Percentiles rank a stretch among this genome's conserved stretches.
phyloP scores from a whole-genome alignment of 1,140 invertebrate genomes.

The Pseudachorutes palmiensis region DNA sequence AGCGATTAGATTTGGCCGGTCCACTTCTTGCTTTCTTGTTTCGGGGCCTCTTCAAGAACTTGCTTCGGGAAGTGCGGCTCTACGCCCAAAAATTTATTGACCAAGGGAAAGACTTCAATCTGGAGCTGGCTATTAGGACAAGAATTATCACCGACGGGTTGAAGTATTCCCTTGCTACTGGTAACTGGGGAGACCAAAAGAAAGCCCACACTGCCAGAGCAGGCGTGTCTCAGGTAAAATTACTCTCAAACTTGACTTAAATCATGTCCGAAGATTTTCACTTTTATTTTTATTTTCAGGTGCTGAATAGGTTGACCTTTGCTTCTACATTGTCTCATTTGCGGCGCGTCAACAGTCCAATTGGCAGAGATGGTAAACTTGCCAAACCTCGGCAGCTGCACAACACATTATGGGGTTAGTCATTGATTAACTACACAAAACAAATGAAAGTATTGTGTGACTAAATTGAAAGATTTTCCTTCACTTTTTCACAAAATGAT shows the following conservation, averaged over 20 bases:
- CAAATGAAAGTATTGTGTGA: neutral
- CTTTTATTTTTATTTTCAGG: constrained; percentile 44
- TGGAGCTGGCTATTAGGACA: constrained; percentile 94
- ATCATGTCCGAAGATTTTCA: neutral
- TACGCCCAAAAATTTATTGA: constrained; percentile 99
- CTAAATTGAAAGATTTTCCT: too few species aligned
- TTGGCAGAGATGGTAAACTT: constrained; percentile 95
- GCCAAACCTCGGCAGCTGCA: constrained; percentile 96
- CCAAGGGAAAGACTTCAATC: constrained; percentile 93
- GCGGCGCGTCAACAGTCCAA: constrained; percentile 92
- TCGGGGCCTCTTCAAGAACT: constrained; percentile 82
- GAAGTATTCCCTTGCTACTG: constrained; percentile 93
- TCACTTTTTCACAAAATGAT: too few species aligned
- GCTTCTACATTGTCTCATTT: constrained; percentile 97
- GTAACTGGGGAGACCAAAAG: constrained; percentile 99
- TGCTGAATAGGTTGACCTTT: constrained; percentile 92
- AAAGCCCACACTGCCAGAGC: constrained; percentile 97
- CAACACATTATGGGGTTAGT: constrained; percentile 92
- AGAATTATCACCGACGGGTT: constrained; percentile 97
- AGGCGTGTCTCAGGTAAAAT: constrained; percentile 68
- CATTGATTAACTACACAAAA: too few species aligned
- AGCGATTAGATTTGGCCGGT: constrained; percentile 92
- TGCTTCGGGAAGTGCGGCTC: constrained; percentile 91
- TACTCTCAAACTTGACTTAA: neutral
- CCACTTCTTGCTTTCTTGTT: constrained; percentile 93